Evolutionary conservation across 2,888 invertebrate genomes (phyloP), one percentile per base, ranked within the genome.

Genomic region (Parasteatoda lunata): DNA sequence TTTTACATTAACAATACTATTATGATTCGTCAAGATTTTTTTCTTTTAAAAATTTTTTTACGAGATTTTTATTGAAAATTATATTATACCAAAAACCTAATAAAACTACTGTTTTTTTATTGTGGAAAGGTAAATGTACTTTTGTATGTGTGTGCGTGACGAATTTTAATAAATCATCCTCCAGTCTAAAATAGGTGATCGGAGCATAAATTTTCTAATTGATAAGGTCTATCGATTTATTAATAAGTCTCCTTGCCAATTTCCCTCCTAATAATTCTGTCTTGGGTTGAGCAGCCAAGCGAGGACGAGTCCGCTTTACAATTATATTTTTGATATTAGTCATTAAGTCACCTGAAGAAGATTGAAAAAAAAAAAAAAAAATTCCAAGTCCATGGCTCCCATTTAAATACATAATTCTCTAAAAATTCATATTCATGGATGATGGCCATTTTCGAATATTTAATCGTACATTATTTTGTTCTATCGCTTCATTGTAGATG

Each of bases 361-460:
- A 8, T 15, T 3, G 68, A 66, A 71, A 78, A 81, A 52, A 64
- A 75, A 75, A 75, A 69, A 45, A 82, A 82, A 82, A 75, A 59
- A 75, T 66, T 80, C 75, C 30, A n/a, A 30, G 65, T 66, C 77
- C 78, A 68, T 75, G 72, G 78, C 15, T 52, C 54, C 79, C 85
- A 85, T 85, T 85, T 85, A 80, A 85, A 85, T 85, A 85, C 70
- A 85, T 80, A 85, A 85, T 80, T 83, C 76, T 79, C 71, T 79
- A 59, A 85, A 85, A 80, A 72, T 73, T 65, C 64, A 65, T 84
- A 72, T 72, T 77, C 70, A 70, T 49, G 59, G 48, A 75, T 13
- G 77, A 71, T 47, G 65, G 65, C 64, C 72, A 68, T 75, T 79
- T 51, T 45, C 64, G 84, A 84, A 84, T 84, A 84, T 84, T 77